Evolutionary conservation across 2,113 vertebrate genomes (phyloP), one percentile per base, ranked within the genome.

Genomic region (Sula dactylatra): DNA sequence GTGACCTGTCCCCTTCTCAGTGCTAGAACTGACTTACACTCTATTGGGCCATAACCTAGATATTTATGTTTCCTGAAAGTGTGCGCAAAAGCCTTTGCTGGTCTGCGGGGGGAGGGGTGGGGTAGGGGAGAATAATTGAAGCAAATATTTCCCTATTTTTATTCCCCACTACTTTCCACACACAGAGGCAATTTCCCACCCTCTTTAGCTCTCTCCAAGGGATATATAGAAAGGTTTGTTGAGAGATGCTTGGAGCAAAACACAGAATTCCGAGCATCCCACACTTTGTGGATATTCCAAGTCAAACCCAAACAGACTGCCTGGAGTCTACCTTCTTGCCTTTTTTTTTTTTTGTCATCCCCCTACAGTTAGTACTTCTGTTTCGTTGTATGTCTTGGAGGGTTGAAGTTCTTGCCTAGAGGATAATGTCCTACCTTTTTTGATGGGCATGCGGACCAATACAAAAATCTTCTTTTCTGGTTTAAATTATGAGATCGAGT

Each of bases 291-390:
- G 6, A 13, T 93, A 49, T 44, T 76, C 20, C 26, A 65, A 66
- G 36, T 66, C 26, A 72, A 85, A 74, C 18, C n/a, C 55, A 54
- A 69, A 56, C 7, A 65, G 27, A 56, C 13, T 4, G 2, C 22
- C 20, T 71, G 9, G 1, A 25, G 18, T 80, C 38, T 61, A 70
- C 31, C 20, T 64, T 71, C 26, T n/a, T 74, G n/a, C 10, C 1
- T 4, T 31, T 42, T 49, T 21, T 17, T 47, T 4, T 6, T 4
- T 4, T 6, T 4, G 44, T 32, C 3, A 5, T 1, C 16, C 4
- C 11, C 19, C 12, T 26, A 7, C 27, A 40, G 10, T 42, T 66
- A 54, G 9, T 78, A 15, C 29, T 90, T 11, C 18, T 58, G 47
- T 88, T 67, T 25, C 62, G 16, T 42, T 54, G 9, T 6, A 9